phyloP scores from a whole-genome alignment of 2,888 invertebrate species.

The Melinopterus prodromus region DNA sequence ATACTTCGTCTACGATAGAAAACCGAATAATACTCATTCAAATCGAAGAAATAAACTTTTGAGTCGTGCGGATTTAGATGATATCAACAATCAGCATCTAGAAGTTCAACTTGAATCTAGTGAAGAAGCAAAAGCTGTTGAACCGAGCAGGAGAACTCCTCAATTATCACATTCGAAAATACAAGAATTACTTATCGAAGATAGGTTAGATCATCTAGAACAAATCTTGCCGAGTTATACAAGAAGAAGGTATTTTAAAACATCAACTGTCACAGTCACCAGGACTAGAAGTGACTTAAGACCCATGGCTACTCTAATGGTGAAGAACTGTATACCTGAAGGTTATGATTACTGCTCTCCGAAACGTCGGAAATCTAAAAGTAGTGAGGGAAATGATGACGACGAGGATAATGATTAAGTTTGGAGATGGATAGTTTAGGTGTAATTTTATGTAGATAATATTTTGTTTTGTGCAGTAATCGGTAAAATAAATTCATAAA shows the following conservation, averaged over 20 bases:
- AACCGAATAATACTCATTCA: constrained; percentile 14
- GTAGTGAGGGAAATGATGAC: constrained; percentile 22
- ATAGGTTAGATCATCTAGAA: constrained; percentile 57
- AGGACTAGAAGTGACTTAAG: constrained; percentile 52
- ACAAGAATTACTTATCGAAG: constrained; percentile 56
- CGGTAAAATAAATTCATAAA: background rate
- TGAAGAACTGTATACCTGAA: constrained; percentile 57
- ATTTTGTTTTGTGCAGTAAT: background rate
- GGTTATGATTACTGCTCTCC: constrained; percentile 54
- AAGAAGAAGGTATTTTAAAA: constrained; percentile 54
- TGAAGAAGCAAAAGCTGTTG: constrained; percentile 44
- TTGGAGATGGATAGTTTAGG: background rate
- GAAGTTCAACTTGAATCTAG: constrained; percentile 44
- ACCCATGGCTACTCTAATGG: constrained; percentile 55
- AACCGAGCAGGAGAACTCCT: constrained; percentile 47
- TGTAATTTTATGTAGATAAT: background rate
- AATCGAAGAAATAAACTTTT: constrained; percentile 29
- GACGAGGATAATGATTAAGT: constrained; percentile 12
- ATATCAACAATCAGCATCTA: background rate
- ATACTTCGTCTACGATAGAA: constrained; percentile 49
- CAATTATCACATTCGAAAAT: constrained; percentile 44
- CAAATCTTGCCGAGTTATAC: constrained; percentile 57
- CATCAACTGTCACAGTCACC: constrained; percentile 58
- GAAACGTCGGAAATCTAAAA: constrained; percentile 36
- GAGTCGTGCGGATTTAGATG: constrained; percentile 8